These are phyloP conservation scores for Fukomys damarensis DNA, from an alignment of 2,113 vertebrate genomes.

Conservation along the genomic window DNA sequence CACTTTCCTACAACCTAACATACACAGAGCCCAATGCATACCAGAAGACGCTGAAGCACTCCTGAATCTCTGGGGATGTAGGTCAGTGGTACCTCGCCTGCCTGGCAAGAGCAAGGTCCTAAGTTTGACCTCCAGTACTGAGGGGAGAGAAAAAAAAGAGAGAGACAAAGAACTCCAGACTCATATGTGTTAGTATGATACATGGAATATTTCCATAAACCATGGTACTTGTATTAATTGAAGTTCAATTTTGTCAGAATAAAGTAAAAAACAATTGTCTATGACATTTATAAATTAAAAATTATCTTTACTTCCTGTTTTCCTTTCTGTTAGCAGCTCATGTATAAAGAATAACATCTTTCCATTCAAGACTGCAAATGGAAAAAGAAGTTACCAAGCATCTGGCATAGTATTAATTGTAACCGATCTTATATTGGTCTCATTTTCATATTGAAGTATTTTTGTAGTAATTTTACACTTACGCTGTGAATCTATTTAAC, in stretches of 20 bases:
- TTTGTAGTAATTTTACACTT: constrained; percentile 34
- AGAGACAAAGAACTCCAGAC: not conserved
- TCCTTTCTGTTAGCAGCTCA: not conserved
- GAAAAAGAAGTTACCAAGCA: not conserved
- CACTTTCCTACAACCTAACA: not conserved
- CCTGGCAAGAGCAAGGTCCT: too few relatives aligned
- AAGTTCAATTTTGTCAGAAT: not conserved
- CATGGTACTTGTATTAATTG: not conserved
- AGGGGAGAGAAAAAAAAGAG: too few relatives aligned
- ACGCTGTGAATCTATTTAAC: not conserved
- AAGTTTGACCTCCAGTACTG: too few relatives aligned
- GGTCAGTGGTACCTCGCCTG: too few relatives aligned
- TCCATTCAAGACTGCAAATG: not conserved
- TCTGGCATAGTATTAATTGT: not conserved
- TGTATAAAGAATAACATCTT: not conserved
- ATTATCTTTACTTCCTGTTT: not conserved
- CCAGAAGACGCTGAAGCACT: not conserved
- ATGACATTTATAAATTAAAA: not conserved
- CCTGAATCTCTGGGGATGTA: too few relatives aligned
- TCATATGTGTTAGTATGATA: not conserved
- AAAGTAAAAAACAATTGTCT: not conserved
- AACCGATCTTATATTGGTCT: not conserved
- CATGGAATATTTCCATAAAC: not conserved
- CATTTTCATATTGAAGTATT: constrained; percentile 1
- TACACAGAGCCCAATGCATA: not conserved